Evolutionary conservation across 2,113 vertebrate species (phyloP).

Genomic region (Hippocampus zosterae): DNA sequence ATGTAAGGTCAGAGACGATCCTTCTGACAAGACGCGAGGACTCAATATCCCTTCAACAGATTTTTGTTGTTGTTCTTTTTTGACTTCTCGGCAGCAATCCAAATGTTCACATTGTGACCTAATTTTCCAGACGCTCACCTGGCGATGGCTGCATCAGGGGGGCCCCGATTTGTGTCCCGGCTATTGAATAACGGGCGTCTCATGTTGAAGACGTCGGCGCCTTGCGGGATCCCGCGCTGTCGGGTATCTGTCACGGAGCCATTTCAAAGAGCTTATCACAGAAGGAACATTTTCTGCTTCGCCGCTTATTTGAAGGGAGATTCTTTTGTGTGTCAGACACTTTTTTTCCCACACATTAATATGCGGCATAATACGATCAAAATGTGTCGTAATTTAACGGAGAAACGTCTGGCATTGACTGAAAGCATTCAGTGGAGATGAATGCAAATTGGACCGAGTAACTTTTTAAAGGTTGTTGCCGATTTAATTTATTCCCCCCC

Average conservation of each 20-base stretch:
- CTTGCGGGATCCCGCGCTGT: conserved; percentile 42
- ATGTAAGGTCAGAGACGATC: too few species aligned
- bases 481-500: conserved; percentile 15
- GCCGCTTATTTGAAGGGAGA: conserved; percentile 50
- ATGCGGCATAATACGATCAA: conserved; percentile 25
- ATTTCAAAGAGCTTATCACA: conserved; percentile 64
- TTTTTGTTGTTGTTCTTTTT: neutral
- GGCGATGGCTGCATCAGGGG: conserved; percentile 21
- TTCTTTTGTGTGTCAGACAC: conserved; percentile 34
- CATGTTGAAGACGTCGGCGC: conserved; percentile 43
- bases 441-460: neutral
- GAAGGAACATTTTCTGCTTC: conserved; percentile 56
- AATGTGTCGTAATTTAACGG: conserved; percentile 19
- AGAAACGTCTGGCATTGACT: conserved; percentile 9
- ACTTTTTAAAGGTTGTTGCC: conserved; percentile 22
- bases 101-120: conserved; percentile 20
- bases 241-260: conserved; percentile 55
- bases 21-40: too few species aligned
- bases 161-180: conserved; percentile 21
- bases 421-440: conserved; percentile 15
- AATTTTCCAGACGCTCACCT: conserved; percentile 35
- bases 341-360: conserved; percentile 42
- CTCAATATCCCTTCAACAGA: too few species aligned
- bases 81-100: neutral
- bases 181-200: conserved; percentile 39